Evolutionary conservation across 2,113 vertebrate species (phyloP).

Genomic region (Chaetorhynchus papuensis): DNA sequence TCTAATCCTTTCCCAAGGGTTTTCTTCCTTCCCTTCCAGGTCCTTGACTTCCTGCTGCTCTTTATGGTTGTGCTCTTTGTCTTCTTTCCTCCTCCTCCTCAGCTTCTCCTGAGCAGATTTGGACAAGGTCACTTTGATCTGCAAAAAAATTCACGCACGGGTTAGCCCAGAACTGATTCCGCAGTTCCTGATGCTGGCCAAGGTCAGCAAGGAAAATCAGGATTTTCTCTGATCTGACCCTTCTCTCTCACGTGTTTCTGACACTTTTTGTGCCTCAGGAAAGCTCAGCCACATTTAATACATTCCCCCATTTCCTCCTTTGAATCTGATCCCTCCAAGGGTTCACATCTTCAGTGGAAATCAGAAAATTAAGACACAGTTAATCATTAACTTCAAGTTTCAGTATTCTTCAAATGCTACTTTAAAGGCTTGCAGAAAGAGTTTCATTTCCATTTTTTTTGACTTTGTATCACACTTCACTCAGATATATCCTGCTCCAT

Average conservation of each 20-base stretch:
- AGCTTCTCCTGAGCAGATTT: conserved; percentile 79
- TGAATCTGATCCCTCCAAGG: not conserved
- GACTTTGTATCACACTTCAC: not conserved
- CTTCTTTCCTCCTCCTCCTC: conserved; percentile 72
- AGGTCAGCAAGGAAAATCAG: not conserved
- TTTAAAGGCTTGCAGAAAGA: not conserved
- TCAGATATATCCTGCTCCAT: not conserved
- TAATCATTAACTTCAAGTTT: not conserved
- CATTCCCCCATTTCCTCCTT: not conserved
- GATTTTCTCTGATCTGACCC: not conserved
- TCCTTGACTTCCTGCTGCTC: conserved; percentile 53
- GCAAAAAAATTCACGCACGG: not conserved
- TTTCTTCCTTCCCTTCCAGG: conserved; percentile 68
- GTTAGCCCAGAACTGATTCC: not conserved
- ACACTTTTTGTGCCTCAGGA: not conserved
- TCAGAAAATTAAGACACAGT: not conserved
- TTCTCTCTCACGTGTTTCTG: not conserved
- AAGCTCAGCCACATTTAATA: not conserved
- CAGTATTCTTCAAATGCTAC: not conserved
- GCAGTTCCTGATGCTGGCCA: not conserved
- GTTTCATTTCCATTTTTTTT: not conserved
- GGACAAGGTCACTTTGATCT: conserved; percentile 75
- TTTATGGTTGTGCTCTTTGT: conserved; percentile 37
- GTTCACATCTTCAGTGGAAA: not conserved
- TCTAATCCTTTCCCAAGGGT: conserved; percentile 68